Base-by-base conservation (phyloP, 2,797 vertebrate genomes). In the Typhlichthys eigenmanni region DNA sequence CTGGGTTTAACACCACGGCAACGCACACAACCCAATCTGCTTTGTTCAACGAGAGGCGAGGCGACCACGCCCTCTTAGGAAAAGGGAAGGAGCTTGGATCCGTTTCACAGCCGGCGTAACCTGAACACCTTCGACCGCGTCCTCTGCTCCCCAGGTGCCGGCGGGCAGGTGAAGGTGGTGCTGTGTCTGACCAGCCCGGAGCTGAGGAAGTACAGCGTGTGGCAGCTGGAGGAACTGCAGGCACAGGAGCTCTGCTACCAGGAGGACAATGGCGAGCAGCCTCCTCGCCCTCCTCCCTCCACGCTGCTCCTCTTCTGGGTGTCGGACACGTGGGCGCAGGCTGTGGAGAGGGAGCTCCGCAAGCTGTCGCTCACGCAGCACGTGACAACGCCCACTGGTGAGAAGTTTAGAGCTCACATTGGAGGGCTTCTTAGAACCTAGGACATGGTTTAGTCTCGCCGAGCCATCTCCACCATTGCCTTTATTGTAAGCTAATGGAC, bases 141-240 rank as follows among this genome's bases (percentile, higher is more conserved):
- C 47, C 52, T 47, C 78, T 47, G 67, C 86, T 55, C 80, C 34
- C 2, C 85, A 98, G 96, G 93, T 50, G 48, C 75, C 4, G 56
- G 68, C 29, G 84, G 91, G 66, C 80, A 88, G 62, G 69, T 71
- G n/a, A 52, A 83, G 1, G 48, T 90, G 70, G 79, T 84, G 2
- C 58, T 97, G 65, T 80, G 62, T 17, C 65, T 98, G 67, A 88
- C 93, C 66, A 92, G 92, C 1, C 71, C 62, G 50, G 83, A 94
- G 65, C 85, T 99, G 76, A 87, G 87, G 76, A 92, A 89, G 56
- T 94, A 96, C 89, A 95, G 96, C 5, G 55, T 96, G 46, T 98
- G 95, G 96, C 91, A 89, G 48, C 83, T 67, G 61, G 72, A 74
- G 7, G 81, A 84, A 10, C 60, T 88, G 65, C 80, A 75, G 57